Evolutionary conservation across 2,888 invertebrate species (phyloP).

Genomic region (Ceramica pisi): DNA sequence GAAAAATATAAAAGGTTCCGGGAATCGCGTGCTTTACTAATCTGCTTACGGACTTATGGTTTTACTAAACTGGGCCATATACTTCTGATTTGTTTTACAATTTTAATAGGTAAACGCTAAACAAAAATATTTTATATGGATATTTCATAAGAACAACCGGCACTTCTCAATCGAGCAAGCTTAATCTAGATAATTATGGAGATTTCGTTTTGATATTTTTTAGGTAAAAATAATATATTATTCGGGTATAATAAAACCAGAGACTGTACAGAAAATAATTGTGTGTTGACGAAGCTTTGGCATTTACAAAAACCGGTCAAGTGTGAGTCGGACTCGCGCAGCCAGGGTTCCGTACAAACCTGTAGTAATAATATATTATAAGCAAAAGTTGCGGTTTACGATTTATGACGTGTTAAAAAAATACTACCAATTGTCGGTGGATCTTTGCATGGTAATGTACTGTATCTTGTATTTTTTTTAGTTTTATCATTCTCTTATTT

Average conservation of each 20-base stretch:
- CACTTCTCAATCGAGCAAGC: conserved; percentile 32
- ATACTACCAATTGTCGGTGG: too few species aligned
- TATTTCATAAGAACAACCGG: conserved; percentile 24
- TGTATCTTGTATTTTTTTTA: too few species aligned
- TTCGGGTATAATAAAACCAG: conserved; percentile 19
- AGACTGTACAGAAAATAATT: conserved; percentile 10
- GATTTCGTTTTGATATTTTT: conserved; percentile 19
- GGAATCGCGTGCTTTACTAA: conserved; percentile 43
- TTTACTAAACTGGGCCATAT: conserved; percentile 40
- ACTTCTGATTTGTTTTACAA: conserved; percentile 30
- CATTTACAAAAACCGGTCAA: conserved; percentile 10
- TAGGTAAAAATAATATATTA: background rate
- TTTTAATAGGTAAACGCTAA: conserved; percentile 28
- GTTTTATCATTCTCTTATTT: too few species aligned
- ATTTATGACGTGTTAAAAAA: too few species aligned
- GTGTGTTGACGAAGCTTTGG: conserved; percentile 21
- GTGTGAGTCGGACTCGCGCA: too few species aligned
- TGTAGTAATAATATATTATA: too few species aligned
- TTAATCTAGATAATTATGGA: conserved; percentile 30
- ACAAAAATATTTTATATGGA: conserved; percentile 20
- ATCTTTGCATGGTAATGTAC: too few species aligned
- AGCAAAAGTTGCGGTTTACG: too few species aligned
- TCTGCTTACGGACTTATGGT: conserved; percentile 42
- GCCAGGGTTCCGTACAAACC: too few species aligned
- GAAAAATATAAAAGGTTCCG: background rate